Evolutionary conservation across 2,797 vertebrate genomes (phyloP).

Genomic region (Gobionotothen gibberifrons): DNA sequence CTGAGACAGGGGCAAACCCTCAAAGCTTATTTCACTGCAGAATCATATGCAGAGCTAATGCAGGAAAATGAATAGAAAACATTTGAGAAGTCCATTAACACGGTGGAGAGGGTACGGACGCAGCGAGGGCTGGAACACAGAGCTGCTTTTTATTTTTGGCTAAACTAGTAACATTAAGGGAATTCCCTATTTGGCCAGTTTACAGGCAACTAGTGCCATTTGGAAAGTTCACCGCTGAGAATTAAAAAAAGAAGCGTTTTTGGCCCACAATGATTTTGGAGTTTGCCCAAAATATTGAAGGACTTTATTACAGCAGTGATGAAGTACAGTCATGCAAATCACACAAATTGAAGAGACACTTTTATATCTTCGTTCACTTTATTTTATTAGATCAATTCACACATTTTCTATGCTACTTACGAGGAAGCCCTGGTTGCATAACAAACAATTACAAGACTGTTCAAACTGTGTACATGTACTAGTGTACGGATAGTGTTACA

Average conservation of each 20-base stretch:
- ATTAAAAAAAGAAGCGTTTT: not conserved
- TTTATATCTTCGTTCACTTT: not conserved
- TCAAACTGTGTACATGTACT: not conserved
- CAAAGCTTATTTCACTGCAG: not conserved
- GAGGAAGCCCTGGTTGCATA: not conserved
- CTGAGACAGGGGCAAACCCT: not conserved
- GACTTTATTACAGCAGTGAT: slow-evolving; percentile 17
- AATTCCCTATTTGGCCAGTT: slow-evolving; percentile 44
- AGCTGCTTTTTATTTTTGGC: not conserved
- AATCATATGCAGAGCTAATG: not conserved
- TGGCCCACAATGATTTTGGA: slow-evolving; percentile 24
- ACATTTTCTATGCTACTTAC: not conserved
- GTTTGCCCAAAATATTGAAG: slow-evolving; percentile 6
- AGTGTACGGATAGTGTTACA: not conserved
- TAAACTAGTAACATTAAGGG: slow-evolving; percentile 10
- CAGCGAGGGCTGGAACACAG: not conserved
- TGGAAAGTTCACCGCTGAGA: slow-evolving; percentile 12
- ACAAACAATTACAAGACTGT: not conserved
- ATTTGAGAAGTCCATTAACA: not conserved
- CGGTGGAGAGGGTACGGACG: not conserved
- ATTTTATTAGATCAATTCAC: not conserved
- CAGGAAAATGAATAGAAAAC: slow-evolving; percentile 8
- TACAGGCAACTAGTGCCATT: slow-evolving; percentile 11
- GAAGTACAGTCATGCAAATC: not conserved
- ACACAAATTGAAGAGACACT: not conserved